These are phyloP conservation scores for Bungarus multicinctus DNA, from an alignment of 2,113 vertebrate species.

Conservation along the genomic window DNA sequence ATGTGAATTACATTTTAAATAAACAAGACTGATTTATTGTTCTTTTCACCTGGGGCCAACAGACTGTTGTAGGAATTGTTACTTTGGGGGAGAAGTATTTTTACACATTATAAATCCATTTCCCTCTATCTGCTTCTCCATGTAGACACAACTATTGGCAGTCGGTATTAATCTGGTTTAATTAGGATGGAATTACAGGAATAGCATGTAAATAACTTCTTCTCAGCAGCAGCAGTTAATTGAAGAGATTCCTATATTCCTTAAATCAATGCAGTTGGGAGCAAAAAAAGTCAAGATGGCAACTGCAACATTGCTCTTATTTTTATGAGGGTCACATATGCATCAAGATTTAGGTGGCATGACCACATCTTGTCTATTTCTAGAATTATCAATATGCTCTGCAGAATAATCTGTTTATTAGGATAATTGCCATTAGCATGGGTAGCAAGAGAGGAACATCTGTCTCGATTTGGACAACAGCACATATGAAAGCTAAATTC, in stretches of 20 bases:
- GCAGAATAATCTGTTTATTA: background rate
- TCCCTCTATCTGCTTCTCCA: background rate
- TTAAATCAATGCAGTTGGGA: background rate
- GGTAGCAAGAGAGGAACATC: background rate
- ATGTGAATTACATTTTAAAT: constrained; percentile 54
- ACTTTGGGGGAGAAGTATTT: background rate
- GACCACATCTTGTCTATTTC: background rate
- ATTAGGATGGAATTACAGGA: constrained; percentile 5
- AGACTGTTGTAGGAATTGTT: constrained; percentile 37
- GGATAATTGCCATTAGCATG: background rate
- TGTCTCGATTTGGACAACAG: background rate
- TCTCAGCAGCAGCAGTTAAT: background rate
- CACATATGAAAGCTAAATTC: background rate
- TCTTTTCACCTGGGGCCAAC: background rate
- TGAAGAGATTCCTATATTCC: background rate
- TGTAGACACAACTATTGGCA: background rate
- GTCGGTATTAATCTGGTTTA: background rate
- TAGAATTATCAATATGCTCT: background rate
- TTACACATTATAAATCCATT: background rate
- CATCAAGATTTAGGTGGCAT: background rate
- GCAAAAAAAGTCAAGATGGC: background rate
- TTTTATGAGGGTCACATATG: background rate
- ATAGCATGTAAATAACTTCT: background rate
- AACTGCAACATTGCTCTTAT: background rate
- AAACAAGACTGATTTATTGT: constrained; percentile 39